Conservation (phyloP, 2,113 vertebrate species). For the Hipposideros armiger region DNA sequence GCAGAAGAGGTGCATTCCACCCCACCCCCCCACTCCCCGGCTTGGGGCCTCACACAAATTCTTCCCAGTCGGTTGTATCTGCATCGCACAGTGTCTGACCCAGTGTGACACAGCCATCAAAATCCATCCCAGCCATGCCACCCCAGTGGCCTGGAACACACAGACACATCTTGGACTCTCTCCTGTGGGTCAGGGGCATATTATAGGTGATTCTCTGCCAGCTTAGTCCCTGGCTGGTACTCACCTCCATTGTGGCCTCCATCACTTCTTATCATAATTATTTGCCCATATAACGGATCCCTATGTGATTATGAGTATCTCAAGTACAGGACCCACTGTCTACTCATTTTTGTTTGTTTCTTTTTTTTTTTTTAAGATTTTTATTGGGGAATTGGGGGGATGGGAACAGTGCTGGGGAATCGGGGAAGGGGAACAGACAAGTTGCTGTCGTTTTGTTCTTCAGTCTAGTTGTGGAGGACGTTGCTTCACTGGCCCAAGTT, state of each 20-base stretch:
- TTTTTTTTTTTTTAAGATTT: too few species aligned
- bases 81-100: not conserved
- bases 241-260: not conserved
- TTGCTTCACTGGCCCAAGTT: too few species aligned
- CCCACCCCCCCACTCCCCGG: too few species aligned
- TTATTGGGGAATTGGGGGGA: too few species aligned
- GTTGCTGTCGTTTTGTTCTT: too few species aligned
- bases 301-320: not conserved
- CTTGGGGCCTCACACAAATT: not conserved
- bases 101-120: not conserved
- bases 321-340: not conserved
- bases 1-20: too few species aligned
- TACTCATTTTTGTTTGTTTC: not conserved
- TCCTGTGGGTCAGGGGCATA: fast-evolving
- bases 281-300: not conserved
- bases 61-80: not conserved
- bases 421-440: too few species aligned
- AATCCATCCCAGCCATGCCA: not conserved
- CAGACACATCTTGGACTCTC: not conserved
- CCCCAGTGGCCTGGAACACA: not conserved
- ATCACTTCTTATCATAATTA: not conserved
- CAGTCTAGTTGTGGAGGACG: too few species aligned
- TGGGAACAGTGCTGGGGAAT: too few species aligned
- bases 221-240: not conserved
- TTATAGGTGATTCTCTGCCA: not conserved